phyloP scores from a whole-genome alignment of 2,113 vertebrate species.

The Lonchura striata region DNA sequence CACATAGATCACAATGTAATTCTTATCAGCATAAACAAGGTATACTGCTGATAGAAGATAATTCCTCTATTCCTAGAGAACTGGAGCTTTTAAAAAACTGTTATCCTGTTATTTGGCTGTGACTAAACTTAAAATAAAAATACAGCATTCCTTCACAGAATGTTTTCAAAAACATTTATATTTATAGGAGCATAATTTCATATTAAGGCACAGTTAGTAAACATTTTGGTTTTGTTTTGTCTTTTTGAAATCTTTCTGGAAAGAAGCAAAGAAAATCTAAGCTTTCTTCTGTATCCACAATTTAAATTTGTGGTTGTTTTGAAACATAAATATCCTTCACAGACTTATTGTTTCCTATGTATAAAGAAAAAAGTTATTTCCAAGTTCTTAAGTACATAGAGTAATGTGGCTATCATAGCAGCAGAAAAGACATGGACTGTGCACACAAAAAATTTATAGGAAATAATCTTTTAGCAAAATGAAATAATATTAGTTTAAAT shows the following conservation, averaged over 20 bases:
- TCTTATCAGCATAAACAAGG: neutral
- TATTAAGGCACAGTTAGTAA: neutral
- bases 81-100: neutral
- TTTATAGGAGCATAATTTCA: neutral
- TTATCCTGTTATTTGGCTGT: neutral
- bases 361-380: neutral
- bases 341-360: neutral
- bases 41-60: neutral
- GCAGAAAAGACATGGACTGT: neutral
- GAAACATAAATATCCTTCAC: neutral
- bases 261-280: neutral
- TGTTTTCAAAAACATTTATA: neutral
- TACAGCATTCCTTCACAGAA: neutral
- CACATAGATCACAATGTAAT: neutral
- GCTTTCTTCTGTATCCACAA: neutral
- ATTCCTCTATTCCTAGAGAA: neutral
- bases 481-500: neutral
- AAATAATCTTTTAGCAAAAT: neutral
- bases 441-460: neutral
- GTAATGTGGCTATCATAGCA: neutral
- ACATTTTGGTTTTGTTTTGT: neutral
- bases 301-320: neutral
- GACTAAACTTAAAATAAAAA: neutral
- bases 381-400: neutral
- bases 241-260: neutral